Base-by-base conservation (phyloP, 2,888 invertebrate species). In the Terebella lapidaria region DNA sequence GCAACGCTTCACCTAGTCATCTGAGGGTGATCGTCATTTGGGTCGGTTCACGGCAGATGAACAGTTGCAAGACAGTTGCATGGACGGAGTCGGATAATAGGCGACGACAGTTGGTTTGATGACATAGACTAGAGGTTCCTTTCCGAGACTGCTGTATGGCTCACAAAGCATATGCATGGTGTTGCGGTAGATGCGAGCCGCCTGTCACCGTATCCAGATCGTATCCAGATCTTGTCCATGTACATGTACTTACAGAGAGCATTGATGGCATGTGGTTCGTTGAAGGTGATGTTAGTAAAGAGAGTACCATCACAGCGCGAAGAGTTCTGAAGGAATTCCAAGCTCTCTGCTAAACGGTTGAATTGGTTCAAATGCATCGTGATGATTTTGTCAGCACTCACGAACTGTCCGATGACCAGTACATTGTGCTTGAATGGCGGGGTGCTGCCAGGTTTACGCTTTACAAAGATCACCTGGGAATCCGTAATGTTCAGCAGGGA, bases 201-300 rank as follows among this genome's bases (percentile, higher is more conserved):
- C 5, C 22, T 49, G n/a, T 15, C 5, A 15, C 49, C 22, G n/a
- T 15, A 20, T 22, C 49, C n/a, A n/a, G n/a, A n/a, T n/a, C n/a
- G n/a, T n/a, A n/a, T n/a, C n/a, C 49, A 49, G 24, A 49, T 49
- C 49, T 49, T 49, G 24, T 49, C 49, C n/a, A 49, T 22, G 22
- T 5, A n/a, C n/a, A 49, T 49, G 18, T 49, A 22, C 49, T 22
- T 10, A 24, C 5, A 10, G 18, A 49, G 18, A 5, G 49, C 49
- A 24, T n/a, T 49, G 22, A 49, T 10, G 49, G 49, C 49, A 5
- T 5, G 5, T 5, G 49, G 49, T 22, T 49, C 49, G 49, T 10
- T n/a, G 22, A 49, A 22, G 49, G 49, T 22, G 49, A 49, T 22
- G 49, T 22, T 49, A 22, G 49, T 49, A 15, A 49, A 22, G 18